A percentile compares a stretch with the other conserved stretches of the same genome.
Conservation (phyloP, 2,888 invertebrate genomes). For the Napeogenes sylphis region DNA sequence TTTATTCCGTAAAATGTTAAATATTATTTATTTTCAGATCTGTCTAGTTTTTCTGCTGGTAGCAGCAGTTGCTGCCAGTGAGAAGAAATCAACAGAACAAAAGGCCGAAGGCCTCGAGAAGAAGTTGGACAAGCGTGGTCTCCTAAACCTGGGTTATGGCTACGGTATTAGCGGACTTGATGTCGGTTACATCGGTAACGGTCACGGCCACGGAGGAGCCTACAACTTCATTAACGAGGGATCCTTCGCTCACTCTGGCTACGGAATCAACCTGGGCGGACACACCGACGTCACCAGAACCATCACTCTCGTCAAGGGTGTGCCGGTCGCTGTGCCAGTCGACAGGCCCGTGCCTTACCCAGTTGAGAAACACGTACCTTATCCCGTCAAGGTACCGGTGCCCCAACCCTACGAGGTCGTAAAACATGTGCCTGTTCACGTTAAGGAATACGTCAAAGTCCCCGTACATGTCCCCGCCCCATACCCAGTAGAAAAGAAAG, state of each 20-base stretch:
- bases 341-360: slow-evolving; percentile 80
- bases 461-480: slow-evolving; percentile 86
- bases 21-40: slow-evolving; percentile 71
- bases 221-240: slow-evolving; percentile 63
- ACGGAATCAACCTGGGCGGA: slow-evolving; percentile 46
- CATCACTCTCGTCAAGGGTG: slow-evolving; percentile 81
- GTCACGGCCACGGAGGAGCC: slow-evolving; percentile 77
- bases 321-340: slow-evolving; percentile 81
- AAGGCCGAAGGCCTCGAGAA: slow-evolving; percentile 81
- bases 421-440: slow-evolving; percentile 83
- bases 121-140: slow-evolving; percentile 89
- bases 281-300: slow-evolving; percentile 79
- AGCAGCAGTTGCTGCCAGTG: slow-evolving; percentile 84
- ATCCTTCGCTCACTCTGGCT: slow-evolving; percentile 38
- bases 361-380: slow-evolving; percentile 82
- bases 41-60: slow-evolving; percentile 86
- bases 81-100: slow-evolving; percentile 78
- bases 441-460: slow-evolving; percentile 88
- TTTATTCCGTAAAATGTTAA: slow-evolving; percentile 5
- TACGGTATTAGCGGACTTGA: slow-evolving; percentile 87
- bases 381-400: slow-evolving; percentile 82
- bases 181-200: slow-evolving; percentile 83
- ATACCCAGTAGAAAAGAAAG: slow-evolving; percentile 88
- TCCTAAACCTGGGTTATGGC: slow-evolving; percentile 87
- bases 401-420: slow-evolving; percentile 85